Evolutionary conservation across 2,888 invertebrate species (phyloP).

Genomic region (Sinelater perroti): DNA sequence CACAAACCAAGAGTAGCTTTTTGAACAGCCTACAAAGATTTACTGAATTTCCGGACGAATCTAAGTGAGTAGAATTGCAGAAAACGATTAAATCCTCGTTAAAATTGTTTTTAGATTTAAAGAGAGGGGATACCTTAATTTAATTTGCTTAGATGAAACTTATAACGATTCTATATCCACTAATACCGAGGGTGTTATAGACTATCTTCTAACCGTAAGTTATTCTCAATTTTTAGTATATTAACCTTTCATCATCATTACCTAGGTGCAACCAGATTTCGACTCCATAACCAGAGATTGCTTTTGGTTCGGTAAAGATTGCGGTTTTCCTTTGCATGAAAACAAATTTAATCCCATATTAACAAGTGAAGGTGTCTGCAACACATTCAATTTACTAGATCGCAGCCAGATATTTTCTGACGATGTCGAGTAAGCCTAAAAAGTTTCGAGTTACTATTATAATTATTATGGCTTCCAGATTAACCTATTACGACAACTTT

Average conservation of each 20-base stretch:
- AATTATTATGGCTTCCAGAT: too few species aligned
- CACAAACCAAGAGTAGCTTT: constrained; percentile 72
- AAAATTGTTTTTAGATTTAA: too few species aligned
- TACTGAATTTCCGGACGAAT: too few species aligned
- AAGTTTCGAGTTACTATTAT: not conserved
- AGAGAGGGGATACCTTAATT: not conserved
- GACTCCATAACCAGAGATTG: too few species aligned
- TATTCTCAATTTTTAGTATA: not conserved
- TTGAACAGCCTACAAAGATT: too few species aligned
- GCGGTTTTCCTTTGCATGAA: not conserved
- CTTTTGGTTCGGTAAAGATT: too few species aligned
- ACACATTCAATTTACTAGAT: constrained; percentile 74
- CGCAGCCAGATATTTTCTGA: constrained; percentile 68
- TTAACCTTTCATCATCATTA: not conserved
- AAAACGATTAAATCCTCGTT: not conserved
- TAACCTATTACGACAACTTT: constrained; percentile 9
- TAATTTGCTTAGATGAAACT: not conserved
- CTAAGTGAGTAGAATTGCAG: not conserved
- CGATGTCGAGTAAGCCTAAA: constrained; percentile 62
- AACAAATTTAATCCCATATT: constrained; percentile 71
- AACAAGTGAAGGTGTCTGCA: constrained; percentile 78
- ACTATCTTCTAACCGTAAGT: too few species aligned
- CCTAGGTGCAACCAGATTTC: too few species aligned
- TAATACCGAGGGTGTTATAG: too few species aligned
- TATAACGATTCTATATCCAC: too few species aligned